Percentiles rank a stretch among this genome's conserved stretches.
Conservation (phyloP, 2,888 invertebrate genomes). For the Harpagoxenus sublaevis region DNA sequence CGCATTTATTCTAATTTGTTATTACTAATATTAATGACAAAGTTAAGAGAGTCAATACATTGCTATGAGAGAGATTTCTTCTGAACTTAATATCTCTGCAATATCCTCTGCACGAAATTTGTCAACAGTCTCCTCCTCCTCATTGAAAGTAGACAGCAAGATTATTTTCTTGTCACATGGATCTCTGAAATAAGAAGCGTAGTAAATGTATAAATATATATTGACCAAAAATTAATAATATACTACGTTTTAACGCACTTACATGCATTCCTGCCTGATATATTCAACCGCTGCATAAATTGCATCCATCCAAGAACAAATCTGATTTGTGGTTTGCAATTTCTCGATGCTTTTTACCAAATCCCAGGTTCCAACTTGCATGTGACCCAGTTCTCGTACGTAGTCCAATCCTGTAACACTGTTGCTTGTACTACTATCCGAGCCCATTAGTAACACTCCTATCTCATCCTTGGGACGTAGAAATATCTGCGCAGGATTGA, state of each 20-base stretch:
- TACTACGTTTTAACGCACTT: constrained; percentile 39
- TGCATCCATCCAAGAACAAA: constrained; percentile 75
- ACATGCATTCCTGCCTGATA: constrained; percentile 65
- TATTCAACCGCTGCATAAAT: constrained; percentile 70
- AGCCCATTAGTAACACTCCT: constrained; percentile 75
- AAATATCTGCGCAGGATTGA: constrained; percentile 73
- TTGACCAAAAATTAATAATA: background rate
- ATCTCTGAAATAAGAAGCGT: constrained; percentile 40
- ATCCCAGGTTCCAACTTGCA: constrained; percentile 73
- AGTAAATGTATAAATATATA: constrained; percentile 3
- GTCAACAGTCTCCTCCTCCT: constrained; percentile 63
- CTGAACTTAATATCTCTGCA: constrained; percentile 35
- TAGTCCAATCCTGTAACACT: constrained; percentile 66
- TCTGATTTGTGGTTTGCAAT: constrained; percentile 59
- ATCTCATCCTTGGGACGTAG: constrained; percentile 75
- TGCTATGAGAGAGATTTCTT: constrained; percentile 64
- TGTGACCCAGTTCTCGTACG: constrained; percentile 63
- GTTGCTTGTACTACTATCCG: constrained; percentile 56
- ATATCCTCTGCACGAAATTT: constrained; percentile 67
- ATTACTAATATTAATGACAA: constrained; percentile 3
- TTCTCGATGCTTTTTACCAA: constrained; percentile 66
- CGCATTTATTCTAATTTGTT: background rate
- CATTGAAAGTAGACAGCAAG: constrained; percentile 76
- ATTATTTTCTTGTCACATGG: constrained; percentile 63
- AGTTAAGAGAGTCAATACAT: constrained; percentile 70